Base-by-base conservation (phyloP, 1,140 invertebrate genomes). In the Drosophila kikkawai region DNA sequence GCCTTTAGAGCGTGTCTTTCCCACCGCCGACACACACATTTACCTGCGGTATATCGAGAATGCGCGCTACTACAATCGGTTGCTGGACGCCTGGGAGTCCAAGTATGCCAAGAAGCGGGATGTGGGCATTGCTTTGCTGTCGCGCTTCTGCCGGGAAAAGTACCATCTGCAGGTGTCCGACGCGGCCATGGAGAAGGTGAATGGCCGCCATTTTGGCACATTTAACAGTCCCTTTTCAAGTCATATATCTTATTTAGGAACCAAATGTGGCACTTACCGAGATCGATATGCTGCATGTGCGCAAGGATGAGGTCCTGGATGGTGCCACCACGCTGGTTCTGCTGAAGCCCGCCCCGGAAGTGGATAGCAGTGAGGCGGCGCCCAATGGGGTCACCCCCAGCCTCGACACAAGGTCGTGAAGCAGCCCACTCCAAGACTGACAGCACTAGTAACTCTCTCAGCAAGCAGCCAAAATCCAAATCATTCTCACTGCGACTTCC, bases 61-160 rank as follows among this genome's bases (percentile, higher is more conserved):
- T 7, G 95, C 96, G 3, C 94, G 97, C 22, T 99, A 99, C 93
- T 98, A 99, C 92, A 99, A 99, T 93, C 94, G 98, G 44, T 94
- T 99, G 42, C 94, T 99, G 70, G 97, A 99, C 93, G 97, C 98
- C 17, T 99, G 98, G 98, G 97, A 98, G 93, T 92, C 93, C 9
- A 95, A 95, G 74, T 97, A 97, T 90, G 92, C 93, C 32, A 94
- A 96, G 85, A 78, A 79, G n/a, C 94, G 97, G 65, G 93, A 94
- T 13, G 91, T 94, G 64, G 95, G 96, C 2, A 95, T 97, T 75
- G 93, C 94, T 56, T 88, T 96, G 53, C 93, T 98, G 19, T 94
- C 95, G 76, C 94, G 94, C 63, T 93, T 97, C 26, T 97, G 97
- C 91, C 93, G 94, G 55, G 94, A 95, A 63, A 96, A 96, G 82